Base-by-base conservation (phyloP, 2,113 vertebrate genomes). In the Microcebus jonahi region DNA sequence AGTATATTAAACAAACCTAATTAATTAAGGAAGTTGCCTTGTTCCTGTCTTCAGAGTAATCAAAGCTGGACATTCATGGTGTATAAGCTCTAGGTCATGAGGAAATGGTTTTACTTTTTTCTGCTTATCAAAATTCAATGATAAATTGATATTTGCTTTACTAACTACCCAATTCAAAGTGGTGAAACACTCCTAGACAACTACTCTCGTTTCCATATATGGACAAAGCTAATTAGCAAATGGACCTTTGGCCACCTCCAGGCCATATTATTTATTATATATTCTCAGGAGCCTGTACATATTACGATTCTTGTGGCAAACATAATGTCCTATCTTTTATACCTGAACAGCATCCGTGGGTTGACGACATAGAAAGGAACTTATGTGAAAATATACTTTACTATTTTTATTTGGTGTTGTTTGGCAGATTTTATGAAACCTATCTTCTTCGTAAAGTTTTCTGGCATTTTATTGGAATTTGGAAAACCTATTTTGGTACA, bases 141-240 rank as follows among this genome's bases (percentile, higher is more conserved):
- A 61, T 85, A 83, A 61, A 90, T 92, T 96, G 59, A 80, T 7
- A 82, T 88, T 85, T 88, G n/a, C 13, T 70, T 85, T 73, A 70
- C 27, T 59, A 91, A 67, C 27, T 23, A 85, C 2, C 57, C 31
- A 55, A 76, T 81, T 92, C 31, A 86, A 92, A 95, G 39, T 36
- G 7, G 25, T 63, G 42, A 82, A 81, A 77, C 23, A 48, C 13
- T n/a, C 14, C 17, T 36, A 63, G 53, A 36, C 92, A 86, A 75
- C 17, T 42, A 65, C n/a, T 80, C 3, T 82, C 12, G 27, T 65
- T 71, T 45, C 36, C 21, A 85, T 48, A 61, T 88, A 75, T 80
- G 57, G 34, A 25, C 29, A 93, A 95, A 91, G 8, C 25, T 79
- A 81, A 91, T 88, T 92, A 92, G 10, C 42, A 86, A 89, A 57